Evolutionary conservation across 2,888 invertebrate genomes (phyloP).

Genomic region (Agrotis puta): DNA sequence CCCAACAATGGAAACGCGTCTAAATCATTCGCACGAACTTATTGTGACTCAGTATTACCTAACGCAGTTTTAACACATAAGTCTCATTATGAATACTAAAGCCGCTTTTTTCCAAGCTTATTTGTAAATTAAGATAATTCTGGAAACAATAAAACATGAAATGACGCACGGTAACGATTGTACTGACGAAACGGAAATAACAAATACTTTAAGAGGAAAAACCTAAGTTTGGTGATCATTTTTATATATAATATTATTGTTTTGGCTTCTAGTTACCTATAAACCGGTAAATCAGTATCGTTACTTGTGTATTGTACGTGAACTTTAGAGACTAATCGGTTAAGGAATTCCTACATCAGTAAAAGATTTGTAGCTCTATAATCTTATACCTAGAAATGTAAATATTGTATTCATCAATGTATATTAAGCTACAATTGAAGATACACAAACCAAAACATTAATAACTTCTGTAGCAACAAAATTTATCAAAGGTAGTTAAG

Average conservation of each 20-base stretch:
- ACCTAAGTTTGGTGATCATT: slow-evolving; percentile 24
- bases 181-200: slow-evolving; percentile 1
- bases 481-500: slow-evolving; percentile 60
- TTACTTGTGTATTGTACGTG: background rate
- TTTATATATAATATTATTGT: slow-evolving; percentile 9
- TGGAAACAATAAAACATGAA: slow-evolving; percentile 19
- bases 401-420: background rate
- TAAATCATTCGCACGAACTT: slow-evolving; percentile 32
- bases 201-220: slow-evolving; percentile 38
- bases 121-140: slow-evolving; percentile 31
- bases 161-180: slow-evolving; percentile 22
- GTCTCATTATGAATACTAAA: slow-evolving; percentile 39
- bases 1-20: slow-evolving; percentile 37
- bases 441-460: background rate
- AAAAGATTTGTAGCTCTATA: background rate
- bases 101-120: slow-evolving; percentile 33
- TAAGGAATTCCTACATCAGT: background rate
- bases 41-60: slow-evolving; percentile 57
- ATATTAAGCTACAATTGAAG: background rate
- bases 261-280: background rate
- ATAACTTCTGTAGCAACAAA: slow-evolving; percentile 8
- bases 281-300: slow-evolving; percentile 2
- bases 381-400: background rate
- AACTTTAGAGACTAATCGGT: background rate
- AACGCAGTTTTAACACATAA: slow-evolving; percentile 46